phyloP scores from a whole-genome alignment of 2,888 invertebrate species.

The Nowickia ferox region DNA sequence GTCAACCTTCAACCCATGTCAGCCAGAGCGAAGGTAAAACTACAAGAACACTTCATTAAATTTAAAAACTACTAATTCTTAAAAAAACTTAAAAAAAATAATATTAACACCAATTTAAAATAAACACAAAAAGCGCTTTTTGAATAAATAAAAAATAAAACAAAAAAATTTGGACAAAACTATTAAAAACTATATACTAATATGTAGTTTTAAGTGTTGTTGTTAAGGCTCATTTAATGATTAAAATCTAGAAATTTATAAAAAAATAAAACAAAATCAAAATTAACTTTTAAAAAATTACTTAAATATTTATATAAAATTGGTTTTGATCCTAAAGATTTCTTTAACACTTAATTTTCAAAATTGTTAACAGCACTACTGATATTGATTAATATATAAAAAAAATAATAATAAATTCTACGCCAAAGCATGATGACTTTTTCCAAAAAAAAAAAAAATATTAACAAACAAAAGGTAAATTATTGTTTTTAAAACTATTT shows the following conservation, averaged over 20 bases:
- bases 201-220: slow-evolving; percentile 69
- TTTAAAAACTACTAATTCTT: neutral
- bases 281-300: slow-evolving; percentile 29
- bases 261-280: slow-evolving; percentile 40
- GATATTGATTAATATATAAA: slow-evolving; percentile 10
- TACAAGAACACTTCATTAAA: neutral
- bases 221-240: slow-evolving; percentile 67
- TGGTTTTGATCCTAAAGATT: slow-evolving; percentile 11
- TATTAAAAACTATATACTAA: slow-evolving; percentile 66
- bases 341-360: slow-evolving; percentile 37
- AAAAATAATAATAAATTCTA: slow-evolving; percentile 41
- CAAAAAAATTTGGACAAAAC: slow-evolving; percentile 29
- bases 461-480: slow-evolving; percentile 49
- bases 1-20: too few species aligned
- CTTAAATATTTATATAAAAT: slow-evolving; percentile 32
- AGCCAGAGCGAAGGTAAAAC: neutral
- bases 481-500: slow-evolving; percentile 7
- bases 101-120: slow-evolving; percentile 69
- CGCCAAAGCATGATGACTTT: slow-evolving; percentile 57
- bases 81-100: slow-evolving; percentile 31
- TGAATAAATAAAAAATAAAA: slow-evolving; percentile 21
- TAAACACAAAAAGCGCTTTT: slow-evolving; percentile 63
- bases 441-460: slow-evolving; percentile 18
- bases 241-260: slow-evolving; percentile 32
- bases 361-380: slow-evolving; percentile 50